These are phyloP conservation scores for Trisateles emortualis DNA, from an alignment of 2,888 invertebrate genomes.

Conservation along the genomic window DNA sequence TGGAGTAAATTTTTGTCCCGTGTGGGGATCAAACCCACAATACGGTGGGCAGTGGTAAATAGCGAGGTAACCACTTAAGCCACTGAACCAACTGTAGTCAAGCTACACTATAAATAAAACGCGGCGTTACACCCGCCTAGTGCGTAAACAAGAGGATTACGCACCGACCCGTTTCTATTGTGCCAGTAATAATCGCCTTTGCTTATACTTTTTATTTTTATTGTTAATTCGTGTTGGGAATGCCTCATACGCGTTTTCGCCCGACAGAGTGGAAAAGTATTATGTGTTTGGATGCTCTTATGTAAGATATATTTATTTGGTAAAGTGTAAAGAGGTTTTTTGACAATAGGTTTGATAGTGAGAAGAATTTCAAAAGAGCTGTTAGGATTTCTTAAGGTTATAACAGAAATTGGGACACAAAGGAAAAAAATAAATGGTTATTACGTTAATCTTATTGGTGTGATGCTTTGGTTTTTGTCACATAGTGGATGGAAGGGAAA, in stretches of 20 bases:
- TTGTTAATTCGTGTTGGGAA: conserved; percentile 56
- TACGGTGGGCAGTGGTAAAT: no score
- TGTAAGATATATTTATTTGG: conserved; percentile 30
- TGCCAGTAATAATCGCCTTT: conserved; percentile 49
- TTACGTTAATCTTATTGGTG: no score
- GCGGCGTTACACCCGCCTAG: conserved; percentile 32
- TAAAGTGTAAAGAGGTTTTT: conserved; percentile 5
- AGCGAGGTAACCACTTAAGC: no score
- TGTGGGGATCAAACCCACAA: no score
- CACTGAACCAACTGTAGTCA: background rate
- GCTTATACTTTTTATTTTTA: conserved; percentile 43
- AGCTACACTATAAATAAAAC: conserved; percentile 11
- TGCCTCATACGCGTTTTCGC: conserved; percentile 46
- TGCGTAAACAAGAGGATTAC: conserved; percentile 51
- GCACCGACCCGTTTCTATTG: conserved; percentile 34
- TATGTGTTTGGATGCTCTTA: conserved; percentile 18
- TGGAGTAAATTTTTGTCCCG: no score
- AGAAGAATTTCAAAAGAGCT: conserved; percentile 18
- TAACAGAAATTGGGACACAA: background rate
- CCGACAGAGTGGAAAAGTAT: conserved; percentile 40
- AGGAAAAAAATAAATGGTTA: no score
- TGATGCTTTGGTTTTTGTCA: no score
- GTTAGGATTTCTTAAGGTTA: conserved; percentile 1
- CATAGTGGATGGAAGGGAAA: no score
- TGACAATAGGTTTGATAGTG: conserved; percentile 6